These are phyloP conservation scores for Oncorhynchus masou DNA, from an alignment of 2,113 vertebrate species.

Conservation along the genomic window DNA sequence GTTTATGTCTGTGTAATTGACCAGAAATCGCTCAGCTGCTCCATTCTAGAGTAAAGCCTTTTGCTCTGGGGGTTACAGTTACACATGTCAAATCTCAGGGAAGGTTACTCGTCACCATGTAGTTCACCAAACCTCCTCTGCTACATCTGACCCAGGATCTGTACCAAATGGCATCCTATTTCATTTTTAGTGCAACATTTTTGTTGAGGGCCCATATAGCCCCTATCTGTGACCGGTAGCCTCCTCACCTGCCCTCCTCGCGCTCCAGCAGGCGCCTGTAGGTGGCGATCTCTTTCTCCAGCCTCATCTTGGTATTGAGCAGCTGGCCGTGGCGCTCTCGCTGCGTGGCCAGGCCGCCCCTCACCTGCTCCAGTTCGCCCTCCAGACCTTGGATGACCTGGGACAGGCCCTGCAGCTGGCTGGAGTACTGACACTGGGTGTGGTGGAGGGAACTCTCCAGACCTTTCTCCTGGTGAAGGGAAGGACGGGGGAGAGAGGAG, in stretches of 20 bases:
- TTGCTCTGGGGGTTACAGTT: too few relatives aligned
- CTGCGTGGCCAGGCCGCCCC: constrained; percentile 83
- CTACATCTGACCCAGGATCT: too few relatives aligned
- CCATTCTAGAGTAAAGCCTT: too few relatives aligned
- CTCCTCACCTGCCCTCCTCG: constrained; percentile 88
- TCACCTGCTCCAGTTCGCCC: constrained; percentile 84
- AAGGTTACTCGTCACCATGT: too few relatives aligned
- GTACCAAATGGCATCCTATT: too few relatives aligned
- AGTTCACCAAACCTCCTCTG: too few relatives aligned
- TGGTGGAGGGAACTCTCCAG: constrained; percentile 83
- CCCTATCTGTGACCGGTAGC: too few relatives aligned
- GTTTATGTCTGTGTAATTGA: too few relatives aligned
- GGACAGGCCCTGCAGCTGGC: constrained; percentile 84
- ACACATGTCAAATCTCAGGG: too few relatives aligned
- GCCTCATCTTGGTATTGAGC: constrained; percentile 93
- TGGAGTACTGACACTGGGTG: constrained; percentile 84
- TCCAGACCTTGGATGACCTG: constrained; percentile 83
- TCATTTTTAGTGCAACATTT: too few relatives aligned
- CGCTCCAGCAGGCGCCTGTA: constrained; percentile 89
- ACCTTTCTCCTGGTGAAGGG: constrained; percentile 83
- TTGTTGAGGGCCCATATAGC: too few relatives aligned
- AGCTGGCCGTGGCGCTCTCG: constrained; percentile 85
- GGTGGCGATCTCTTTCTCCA: constrained; percentile 91
- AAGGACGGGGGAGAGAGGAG: not conserved
- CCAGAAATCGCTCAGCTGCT: too few relatives aligned